Base-by-base conservation (phyloP, 2,113 vertebrate species). In the Crotalus viridis region DNA sequence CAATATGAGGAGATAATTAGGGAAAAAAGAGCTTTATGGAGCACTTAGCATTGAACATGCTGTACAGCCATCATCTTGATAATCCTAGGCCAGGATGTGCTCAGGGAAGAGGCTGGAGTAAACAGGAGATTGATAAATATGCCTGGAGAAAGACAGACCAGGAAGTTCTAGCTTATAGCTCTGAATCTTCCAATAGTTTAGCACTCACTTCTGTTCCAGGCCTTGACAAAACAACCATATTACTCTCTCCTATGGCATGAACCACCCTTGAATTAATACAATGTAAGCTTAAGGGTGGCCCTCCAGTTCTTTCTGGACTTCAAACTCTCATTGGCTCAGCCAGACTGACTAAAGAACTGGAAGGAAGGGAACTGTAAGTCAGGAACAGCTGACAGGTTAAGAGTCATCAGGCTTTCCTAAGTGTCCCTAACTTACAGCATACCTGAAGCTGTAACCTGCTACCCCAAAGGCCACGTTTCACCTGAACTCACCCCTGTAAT, bases 401-500 rank as follows among this genome's bases (percentile, higher is more conserved):
- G 8, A 19, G 87, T 87, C 2, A 28, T 17, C 43, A 43, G 22
- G 24, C 56, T 22, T 3, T 46, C 22, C n/a, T 24, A 54, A 57
- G 17, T 74, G 2, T 21, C 24, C 0, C 74, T 81, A 39, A 81
- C 17, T 81, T 81, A 7, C 33, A 22, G 17, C 17, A 57, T 22
- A 26, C 21, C 56, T 5, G 9, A 89, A 22, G 21, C 3, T 28
- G 39, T 17, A 24, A 39, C 57, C 46, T 87, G n/a, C 22, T 86
- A 51, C 4, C 56, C 33, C 21, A 33, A 54, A 87, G 59, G 26
- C 28, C 7, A 26, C 43, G 28, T n/a, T 0, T 39, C 89, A 90
- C 57, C 89, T 89, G 52, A 28, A 95, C 98, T 98, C 96, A 99
- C 99, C 97, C 99, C 99, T 0, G 98, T 98, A 95, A 99, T 99